Base-by-base conservation (phyloP, 2,797 vertebrate genomes). In the Smutsia gigantea region DNA sequence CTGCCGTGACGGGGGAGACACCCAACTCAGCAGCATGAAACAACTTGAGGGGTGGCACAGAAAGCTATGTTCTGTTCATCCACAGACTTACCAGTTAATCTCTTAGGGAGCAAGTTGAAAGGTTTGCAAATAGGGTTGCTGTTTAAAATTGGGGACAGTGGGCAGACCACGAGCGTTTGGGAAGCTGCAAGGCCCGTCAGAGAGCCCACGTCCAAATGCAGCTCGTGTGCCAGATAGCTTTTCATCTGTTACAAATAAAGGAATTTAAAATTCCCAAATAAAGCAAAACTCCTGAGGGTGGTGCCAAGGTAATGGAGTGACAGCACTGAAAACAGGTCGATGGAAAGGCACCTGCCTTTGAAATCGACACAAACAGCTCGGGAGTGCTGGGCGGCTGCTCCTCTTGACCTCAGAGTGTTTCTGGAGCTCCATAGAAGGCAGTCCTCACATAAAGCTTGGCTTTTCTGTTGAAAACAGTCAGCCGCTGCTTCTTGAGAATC, bases 321-420 rank as follows among this genome's bases (percentile, higher is more conserved):
- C 39, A 98, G 96, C 83, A 90, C 66, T 96, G 53, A 96, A 96
- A 97, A 97, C 92, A 98, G 93, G 98, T 98, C 97, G 95, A 57
- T 91, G 97, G 97, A 95, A 97, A 98, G 91, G 96, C 77, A 97
- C 87, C 97, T 97, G 92, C 91, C 0, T 96, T 89, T 94, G 79
- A 96, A 87, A 66, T 96, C 11, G 55, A 97, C 84, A 89, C 23
- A 31, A 96, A 96, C 96, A 98, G 94, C 97, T 97, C 96, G 46
- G 88, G 98, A 98, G 95, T 7, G 0, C 87, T 25, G 77, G 15
- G 90, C 93, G 94, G 68, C 95, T 97, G 97, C 95, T 96, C 97
- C 97, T 86, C 85, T 90, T 96, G 88, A 94, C 92, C 93, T 51
- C 68, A 75, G 93, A 96, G 93, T 94, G 29, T 49, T 87, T 93